Base-by-base conservation (phyloP, 2,888 invertebrate genomes). In the Tachystola acroxantha region DNA sequence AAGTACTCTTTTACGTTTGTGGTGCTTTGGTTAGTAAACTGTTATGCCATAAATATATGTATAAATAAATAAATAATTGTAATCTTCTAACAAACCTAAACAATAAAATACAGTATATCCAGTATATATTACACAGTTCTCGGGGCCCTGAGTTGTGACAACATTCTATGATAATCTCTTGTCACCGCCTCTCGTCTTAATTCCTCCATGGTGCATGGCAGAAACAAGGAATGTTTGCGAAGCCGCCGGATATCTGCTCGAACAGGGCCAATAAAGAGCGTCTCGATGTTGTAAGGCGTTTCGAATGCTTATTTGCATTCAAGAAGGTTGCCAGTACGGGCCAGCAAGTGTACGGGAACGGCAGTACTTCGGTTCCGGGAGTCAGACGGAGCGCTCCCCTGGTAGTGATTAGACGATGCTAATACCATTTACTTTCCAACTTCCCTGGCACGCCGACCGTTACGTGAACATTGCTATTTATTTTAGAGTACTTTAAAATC, bases 341-440 rank as follows among this genome's bases (percentile, higher is more conserved):
- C 71, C 67, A 75, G 77, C 68, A 67, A 75, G 74, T 72, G 75
- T 79, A 74, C 70, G 72, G 68, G 68, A 76, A 72, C 76, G 70
- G 20, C 20, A 57, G 59, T 64, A 61, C 58, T 54, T 41, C 62
- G 56, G 65, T 62, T 68, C 60, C 47, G 58, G 65, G 64, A 65
- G 58, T 66, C 68, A 74, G 73, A 75, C 67, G 55, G 58, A 84
- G 59, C 58, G 79, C 80, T 84, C 84, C 85, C 85, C 59, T 64
- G 85, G 67, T 70, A 76, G 85, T 81, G 81, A 86, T 86, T 85
- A 85, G 75, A 75, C 79, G 74, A 76, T 79, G 80, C 80, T 84
- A 84, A 85, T 86, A 82, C 77, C 84, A 78, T 84, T 84, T 82
- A 84, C 81, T 81, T 82, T 80, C 75, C 67, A 76, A 80, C 80